Base-by-base conservation (phyloP, 2,888 invertebrate genomes). In the Drosophila hawaiiensis region DNA sequence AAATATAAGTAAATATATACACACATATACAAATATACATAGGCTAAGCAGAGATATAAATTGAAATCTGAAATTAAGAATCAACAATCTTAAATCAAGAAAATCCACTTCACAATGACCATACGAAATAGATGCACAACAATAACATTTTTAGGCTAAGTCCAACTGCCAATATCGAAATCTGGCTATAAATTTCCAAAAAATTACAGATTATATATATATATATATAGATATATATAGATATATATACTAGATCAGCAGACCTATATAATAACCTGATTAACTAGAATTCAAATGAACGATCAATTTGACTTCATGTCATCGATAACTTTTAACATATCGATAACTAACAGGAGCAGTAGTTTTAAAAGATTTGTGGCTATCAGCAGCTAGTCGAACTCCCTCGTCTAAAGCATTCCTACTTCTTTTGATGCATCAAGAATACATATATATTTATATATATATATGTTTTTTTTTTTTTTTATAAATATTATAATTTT, bases 31-130 rank as follows among this genome's bases (percentile, higher is more conserved):
- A 53, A 47, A 16, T 25, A 25, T 47, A 9, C 16, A 47, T 25
- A 25, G 25, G 25, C 47, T 25, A 16, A 9, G 25, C 47, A 47
- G 25, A 47, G 16, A 47, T 16, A 47, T 47, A 47, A 25, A 47
- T 47, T 47, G 25, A 47, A 47, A 47, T 47, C 47, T 47, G 47
- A 47, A 47, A 47, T 47, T 16, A 47, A 25, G 47, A 47, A 16
- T 47, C 47, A 25, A 47, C 25, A 47, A 47, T 4, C 47, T 25
- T 25, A 47, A 47, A 47, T 25, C 47, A 47, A 47, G 47, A 2
- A 47, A 47, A 47, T 47, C 16, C 47, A 2, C 25, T 9, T 47
- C 4, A 16, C 16, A 47, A 25, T 16, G 7, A 4, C 16, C 4
- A 4, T 25, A 4, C 31, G 3, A 10, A 10, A 31, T 31, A 31